Evolutionary conservation across 2,888 invertebrate genomes (phyloP), one percentile per base, ranked within the genome.

Genomic region (Choreutis nemorana): DNA sequence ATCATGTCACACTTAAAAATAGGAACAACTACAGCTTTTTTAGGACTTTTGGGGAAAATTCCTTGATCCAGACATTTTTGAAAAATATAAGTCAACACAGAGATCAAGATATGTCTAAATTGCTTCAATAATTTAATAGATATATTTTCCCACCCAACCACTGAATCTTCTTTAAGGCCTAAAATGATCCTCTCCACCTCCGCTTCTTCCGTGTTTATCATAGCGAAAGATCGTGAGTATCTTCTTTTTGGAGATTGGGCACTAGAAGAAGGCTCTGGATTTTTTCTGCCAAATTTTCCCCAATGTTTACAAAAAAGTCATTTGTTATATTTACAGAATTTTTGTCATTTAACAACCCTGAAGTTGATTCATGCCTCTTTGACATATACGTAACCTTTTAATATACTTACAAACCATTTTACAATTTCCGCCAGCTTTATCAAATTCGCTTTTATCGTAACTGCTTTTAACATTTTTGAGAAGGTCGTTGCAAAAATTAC

Each of bases 111-210:
- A 10, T 30, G 11, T 12, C 26, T 29, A 18, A 14, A 12, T 26
- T 15, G n/a, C 15, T 29, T 33, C 8, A 33, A n/a, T 10, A 33
- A 16, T 7, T 23, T 24, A 9, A 8, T 25, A 3, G 27, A 14
- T 20, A 34, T 30, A 15, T 16, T 16, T 20, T 30, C 33, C 30
- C 33, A 34, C 10, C 33, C 33, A 4, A 22, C 18, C 12, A 30
- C 33, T 21, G 25, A 28, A 8, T 24, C 14, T 14, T 13, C 14
- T 24, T 30, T 30, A 10, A 30, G 28, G 10, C 14, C 12, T 10
- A 27, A 14, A 8, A 34, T 28, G 10, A 28, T 24, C 4, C 11
- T n/a, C 11, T 22, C 26, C 8, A 32, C 8, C 14, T 32, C 32
- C 4, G 10, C 13, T 8, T 20, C 23, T 14, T 28, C 23, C 8